Evolutionary conservation across 2,113 vertebrate species (phyloP), one percentile per base, ranked within the genome.

Genomic region (Corythaeola cristata): DNA sequence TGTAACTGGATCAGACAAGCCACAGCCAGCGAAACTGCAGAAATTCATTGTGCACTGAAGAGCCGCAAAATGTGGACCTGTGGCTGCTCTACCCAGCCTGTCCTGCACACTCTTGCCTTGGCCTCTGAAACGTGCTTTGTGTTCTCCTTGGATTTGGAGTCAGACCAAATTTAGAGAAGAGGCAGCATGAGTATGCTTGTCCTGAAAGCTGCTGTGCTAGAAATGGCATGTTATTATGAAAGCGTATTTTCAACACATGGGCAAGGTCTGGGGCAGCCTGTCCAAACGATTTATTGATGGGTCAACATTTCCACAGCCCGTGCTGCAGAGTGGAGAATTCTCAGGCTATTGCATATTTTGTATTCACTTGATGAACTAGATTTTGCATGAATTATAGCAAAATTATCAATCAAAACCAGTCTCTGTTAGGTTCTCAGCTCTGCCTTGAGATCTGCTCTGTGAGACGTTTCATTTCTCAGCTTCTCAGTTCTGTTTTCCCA

Each of bases 341-440:
- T 94, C 41, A 26, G 77, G 41, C 41, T 66, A 47, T 37, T 73
- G 53, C 89, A 91, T 93, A 76, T 89, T 97, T 96, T 45, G 82
- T 62, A 39, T 28, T 55, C 78, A 59, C 55, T 71, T 89, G 83
- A 92, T 83, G 49, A 82, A 71, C 50, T 44, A 53, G 62, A 77
- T 94, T 93, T 96, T 91, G 58, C 84, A 95, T 82, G 11, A 96
- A 94, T 89, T 75, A 85, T 30, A 66, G 62, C 66, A 82, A 85
- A 85, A 92, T 55, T 45, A 85, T 95, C 77, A 94, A 44, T 62
- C 6, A 82, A 85, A 56, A 78, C 30, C 62, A 33, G 13, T 41
- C 50, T 55, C 39, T 39, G 35, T 52, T 84, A 74, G 21, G 33
- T 88, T 81, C 58, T 89, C 47, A 41, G 39, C 53, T 89, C 49